Evolutionary conservation across 2,797 vertebrate species (phyloP), one percentile per base, ranked within the genome.

Genomic region (Poecilia wingei): DNA sequence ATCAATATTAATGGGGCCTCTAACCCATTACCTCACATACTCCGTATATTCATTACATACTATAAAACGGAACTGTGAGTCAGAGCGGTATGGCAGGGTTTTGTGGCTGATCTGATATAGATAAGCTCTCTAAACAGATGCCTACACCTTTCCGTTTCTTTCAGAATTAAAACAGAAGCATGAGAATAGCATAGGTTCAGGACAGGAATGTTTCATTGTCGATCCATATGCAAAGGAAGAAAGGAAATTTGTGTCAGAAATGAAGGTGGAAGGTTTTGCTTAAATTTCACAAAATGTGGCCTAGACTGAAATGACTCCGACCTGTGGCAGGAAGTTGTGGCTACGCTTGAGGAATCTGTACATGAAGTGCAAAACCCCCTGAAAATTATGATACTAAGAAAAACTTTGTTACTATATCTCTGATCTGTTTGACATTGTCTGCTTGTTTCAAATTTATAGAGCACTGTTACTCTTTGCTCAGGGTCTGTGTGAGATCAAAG

Each of bases 191-290:
- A 72, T 1, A 43, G 31, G 9, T 46, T 33, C 75, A 74, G 13
- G 41, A 4, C 57, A 6, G 16, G 49, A 12, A 8, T 1, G 0
- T 61, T 68, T 43, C 1, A 13, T 39, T 9, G 10, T 77, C 6
- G 43, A 2, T 7, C 6, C 64, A 76, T 55, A 14, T 74, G 7
- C 20, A 75, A 46, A 61, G 49, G 39, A 69, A 59, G 39, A 41
- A 49, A 71, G 57, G 39, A 74, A 72, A n/a, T 25, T 8, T 10
- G 18, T 22, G 22, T 51, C 25, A 45, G 22, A 33, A 68, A 20
- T 75, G 69, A 49, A 69, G 84, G 85, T 89, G 90, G 85, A 83
- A 47, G 8, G 10, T 33, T 82, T 82, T 70, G 87, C 81, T 78
- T 73, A 78, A 75, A 77, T 70, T 71, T 72, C 53, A 61, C 69